Percentiles rank a stretch among this genome's conserved stretches.
Evolutionary conservation across 2,113 vertebrate species (phyloP).

Genomic region (Sinocyclocheilus anophthalmus): DNA sequence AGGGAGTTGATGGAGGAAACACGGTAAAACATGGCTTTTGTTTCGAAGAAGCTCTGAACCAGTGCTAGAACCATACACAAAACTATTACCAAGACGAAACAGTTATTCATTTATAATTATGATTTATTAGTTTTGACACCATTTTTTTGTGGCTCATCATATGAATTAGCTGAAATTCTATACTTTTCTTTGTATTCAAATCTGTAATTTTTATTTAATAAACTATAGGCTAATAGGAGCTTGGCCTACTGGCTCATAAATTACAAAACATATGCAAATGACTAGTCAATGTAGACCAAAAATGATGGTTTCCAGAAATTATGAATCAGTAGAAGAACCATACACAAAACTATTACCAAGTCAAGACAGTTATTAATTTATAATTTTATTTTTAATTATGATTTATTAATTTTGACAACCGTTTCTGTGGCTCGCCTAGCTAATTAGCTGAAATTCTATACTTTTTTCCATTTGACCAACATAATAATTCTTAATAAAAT

Average conservation of each 20-base stretch:
- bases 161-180: not conserved
- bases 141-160: not conserved
- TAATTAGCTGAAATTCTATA: not conserved
- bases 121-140: not conserved
- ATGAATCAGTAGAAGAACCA: not conserved
- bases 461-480: too few species aligned
- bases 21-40: not conserved
- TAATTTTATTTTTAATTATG: not conserved
- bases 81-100: too few species aligned
- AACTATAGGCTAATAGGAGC: not conserved
- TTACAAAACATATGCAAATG: not conserved
- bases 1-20: conserved; percentile 37
- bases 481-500: too few species aligned
- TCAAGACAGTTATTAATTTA: not conserved
- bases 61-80: not conserved
- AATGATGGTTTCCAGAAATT: not conserved
- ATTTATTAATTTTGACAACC: too few species aligned
- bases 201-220: not conserved
- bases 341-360: not conserved
- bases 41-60: not conserved
- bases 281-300: not conserved
- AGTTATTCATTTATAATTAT: too few species aligned
- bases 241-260: not conserved
- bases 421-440: too few species aligned
- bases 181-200: not conserved